Evolutionary conservation across 2,888 invertebrate species (phyloP), one percentile per base, ranked within the genome.

Genomic region (Brachypterus glaber): DNA sequence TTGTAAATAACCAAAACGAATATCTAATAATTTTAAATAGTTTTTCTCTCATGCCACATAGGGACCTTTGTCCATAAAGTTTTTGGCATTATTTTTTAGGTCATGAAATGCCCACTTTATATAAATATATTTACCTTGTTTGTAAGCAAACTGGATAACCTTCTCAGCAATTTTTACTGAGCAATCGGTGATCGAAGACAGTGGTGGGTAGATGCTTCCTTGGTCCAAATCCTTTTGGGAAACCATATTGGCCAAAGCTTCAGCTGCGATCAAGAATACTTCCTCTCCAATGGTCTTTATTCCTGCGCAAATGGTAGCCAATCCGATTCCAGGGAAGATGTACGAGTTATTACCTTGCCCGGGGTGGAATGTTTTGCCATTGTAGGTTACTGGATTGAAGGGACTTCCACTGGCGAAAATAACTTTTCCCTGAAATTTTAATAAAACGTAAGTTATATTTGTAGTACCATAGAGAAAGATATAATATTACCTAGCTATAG

Each of bases 261-360:
- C 76, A 2, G 97, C 93, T 18, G 97, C 82, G 11, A 88, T 74
- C 39, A 98, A 74, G 77, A 98, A 92, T 43, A 90, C 76, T 52
- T 90, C 86, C 58, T 98, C 95, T 9, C 84, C 79, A 60, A 98
- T 90, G 57, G 84, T 87, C 52, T 83, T 72, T 65, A 93, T 81
- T 36, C 92, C 91, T 48, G 89, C 85, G 55, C 83, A 81, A 50
- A 96, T 80, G 39, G 86, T 81, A 45, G 88, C 97, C 30, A 98
- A 75, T 15, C 93, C 93, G 49, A 93, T 74, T 3, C 96, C 98
- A 12, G 98, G 97, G 77, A 93, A 95, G 65, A 96, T 91, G 69
- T 96, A 96, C 0, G 95, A 82, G 69, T 96, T 96, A 70, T 96
- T 96, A 41, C 98, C 98, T 68, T 99, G 98, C 0, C 98, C 98